phyloP scores from a whole-genome alignment of 2,888 invertebrate species.

The Ophioninae sp. region DNA sequence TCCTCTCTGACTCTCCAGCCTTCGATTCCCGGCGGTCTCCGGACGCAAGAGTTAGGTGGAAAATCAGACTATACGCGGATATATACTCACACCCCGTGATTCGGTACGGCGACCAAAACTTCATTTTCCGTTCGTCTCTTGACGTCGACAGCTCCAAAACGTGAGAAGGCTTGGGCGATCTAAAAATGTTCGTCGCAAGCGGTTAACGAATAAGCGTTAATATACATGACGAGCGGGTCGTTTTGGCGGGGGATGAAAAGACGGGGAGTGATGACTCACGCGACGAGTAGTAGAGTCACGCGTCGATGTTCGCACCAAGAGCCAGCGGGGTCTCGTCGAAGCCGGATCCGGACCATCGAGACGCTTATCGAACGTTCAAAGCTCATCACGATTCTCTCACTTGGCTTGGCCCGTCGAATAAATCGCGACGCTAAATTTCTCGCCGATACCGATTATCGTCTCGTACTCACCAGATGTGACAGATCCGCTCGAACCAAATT shows the following conservation, averaged over 20 bases:
- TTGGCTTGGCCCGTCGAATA: background rate
- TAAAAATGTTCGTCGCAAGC: constrained; percentile 69
- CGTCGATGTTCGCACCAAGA: constrained; percentile 79
- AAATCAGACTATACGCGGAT: constrained; percentile 5
- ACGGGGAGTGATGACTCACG: constrained; percentile 57
- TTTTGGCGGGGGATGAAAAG: background rate
- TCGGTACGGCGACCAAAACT: constrained; percentile 85
- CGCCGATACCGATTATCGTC: background rate
- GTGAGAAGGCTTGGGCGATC: constrained; percentile 83
- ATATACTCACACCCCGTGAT: constrained; percentile 83
- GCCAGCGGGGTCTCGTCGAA: constrained; percentile 82
- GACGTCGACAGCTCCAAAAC: constrained; percentile 86
- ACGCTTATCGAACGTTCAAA: constrained; percentile 76
- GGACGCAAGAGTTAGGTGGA: background rate
- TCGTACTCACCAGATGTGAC: constrained; percentile 83
- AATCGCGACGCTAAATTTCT: background rate
- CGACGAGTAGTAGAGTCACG: constrained; percentile 61
- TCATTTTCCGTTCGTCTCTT: constrained; percentile 82
- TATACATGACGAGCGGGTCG: background rate
- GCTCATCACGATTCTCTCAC: constrained; percentile 36
- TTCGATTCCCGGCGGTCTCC: background rate
- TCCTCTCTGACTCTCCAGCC: background rate
- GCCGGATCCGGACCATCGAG: constrained; percentile 82
- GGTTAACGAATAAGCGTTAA: constrained; percentile 37
- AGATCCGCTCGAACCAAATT: constrained; percentile 84